These are phyloP conservation scores for Tricholaema leucomelas DNA, from an alignment of 2,113 vertebrate genomes.

Conservation along the genomic window DNA sequence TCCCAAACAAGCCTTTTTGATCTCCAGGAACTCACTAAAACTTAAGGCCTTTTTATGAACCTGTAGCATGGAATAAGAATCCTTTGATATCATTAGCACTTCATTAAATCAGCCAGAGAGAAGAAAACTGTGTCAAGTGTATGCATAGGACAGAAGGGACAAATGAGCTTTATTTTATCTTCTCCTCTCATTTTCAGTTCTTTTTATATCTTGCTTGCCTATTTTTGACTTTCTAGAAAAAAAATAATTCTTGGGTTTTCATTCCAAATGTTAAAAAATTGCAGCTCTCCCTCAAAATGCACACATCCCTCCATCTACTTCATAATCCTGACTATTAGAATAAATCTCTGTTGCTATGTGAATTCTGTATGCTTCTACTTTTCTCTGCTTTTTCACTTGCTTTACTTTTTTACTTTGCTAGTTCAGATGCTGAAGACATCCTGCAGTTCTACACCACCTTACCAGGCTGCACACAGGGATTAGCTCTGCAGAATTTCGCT, in stretches of 20 bases:
- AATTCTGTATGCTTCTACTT: neutral
- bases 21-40: neutral
- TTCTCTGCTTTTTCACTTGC: neutral
- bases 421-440: neutral
- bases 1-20: neutral
- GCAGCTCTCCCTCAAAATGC: neutral
- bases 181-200: constrained; percentile 29
- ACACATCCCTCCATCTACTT: neutral
- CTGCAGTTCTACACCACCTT: neutral
- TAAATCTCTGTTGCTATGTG: constrained; percentile 29
- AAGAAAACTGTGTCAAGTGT: constrained; percentile 26
- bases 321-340: constrained; percentile 51
- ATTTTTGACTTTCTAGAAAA: constrained; percentile 17
- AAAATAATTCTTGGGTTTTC: constrained; percentile 2
- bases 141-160: constrained; percentile 15
- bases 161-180: constrained; percentile 33
- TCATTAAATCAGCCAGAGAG: neutral
- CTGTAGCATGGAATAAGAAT: neutral
- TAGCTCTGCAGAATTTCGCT: neutral
- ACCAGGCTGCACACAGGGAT: neutral
- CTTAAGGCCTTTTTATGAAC: neutral
- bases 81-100: neutral
- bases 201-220: constrained; percentile 23
- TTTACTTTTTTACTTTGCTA: neutral
- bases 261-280: constrained; percentile 22